A percentile compares a stretch with the other conserved stretches of the same genome.
These are phyloP conservation scores for Eretmodus cyanostictus DNA, from an alignment of 2,113 vertebrate genomes.

Conservation along the genomic window DNA sequence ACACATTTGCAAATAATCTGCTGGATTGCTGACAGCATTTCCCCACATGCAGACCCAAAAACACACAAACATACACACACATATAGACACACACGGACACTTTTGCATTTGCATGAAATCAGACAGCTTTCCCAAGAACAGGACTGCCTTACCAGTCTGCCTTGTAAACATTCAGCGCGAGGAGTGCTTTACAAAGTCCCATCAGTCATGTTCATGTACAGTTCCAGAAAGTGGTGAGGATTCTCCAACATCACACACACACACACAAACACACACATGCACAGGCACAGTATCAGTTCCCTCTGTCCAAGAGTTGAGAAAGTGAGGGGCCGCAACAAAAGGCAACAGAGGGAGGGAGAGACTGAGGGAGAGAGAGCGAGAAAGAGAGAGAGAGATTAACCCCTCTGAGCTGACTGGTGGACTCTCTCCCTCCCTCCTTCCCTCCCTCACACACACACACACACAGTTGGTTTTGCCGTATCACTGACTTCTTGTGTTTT, in stretches of 20 bases:
- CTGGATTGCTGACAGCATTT: neutral
- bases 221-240: slow-evolving; percentile 23
- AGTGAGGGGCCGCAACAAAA: slow-evolving; percentile 67
- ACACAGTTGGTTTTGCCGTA: slow-evolving; percentile 28
- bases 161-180: slow-evolving; percentile 48
- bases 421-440: slow-evolving; percentile 46
- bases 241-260: neutral
- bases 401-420: slow-evolving; percentile 27
- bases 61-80: neutral
- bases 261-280: neutral
- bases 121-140: neutral
- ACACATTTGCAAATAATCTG: neutral
- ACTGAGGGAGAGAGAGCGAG: neutral
- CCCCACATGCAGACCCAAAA: neutral
- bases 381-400: slow-evolving; percentile 26
- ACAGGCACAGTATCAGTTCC: slow-evolving; percentile 44
- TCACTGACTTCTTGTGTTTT: slow-evolving; percentile 59
- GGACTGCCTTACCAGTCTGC: slow-evolving; percentile 57
- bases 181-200: slow-evolving; percentile 27
- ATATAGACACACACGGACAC: neutral
- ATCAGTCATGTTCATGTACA: slow-evolving; percentile 45
- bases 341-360: slow-evolving; percentile 48
- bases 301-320: slow-evolving; percentile 58
- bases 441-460: neutral
- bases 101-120: neutral